Evolutionary conservation across 2,888 invertebrate genomes (phyloP).

Genomic region (Abscondita cerata): DNA sequence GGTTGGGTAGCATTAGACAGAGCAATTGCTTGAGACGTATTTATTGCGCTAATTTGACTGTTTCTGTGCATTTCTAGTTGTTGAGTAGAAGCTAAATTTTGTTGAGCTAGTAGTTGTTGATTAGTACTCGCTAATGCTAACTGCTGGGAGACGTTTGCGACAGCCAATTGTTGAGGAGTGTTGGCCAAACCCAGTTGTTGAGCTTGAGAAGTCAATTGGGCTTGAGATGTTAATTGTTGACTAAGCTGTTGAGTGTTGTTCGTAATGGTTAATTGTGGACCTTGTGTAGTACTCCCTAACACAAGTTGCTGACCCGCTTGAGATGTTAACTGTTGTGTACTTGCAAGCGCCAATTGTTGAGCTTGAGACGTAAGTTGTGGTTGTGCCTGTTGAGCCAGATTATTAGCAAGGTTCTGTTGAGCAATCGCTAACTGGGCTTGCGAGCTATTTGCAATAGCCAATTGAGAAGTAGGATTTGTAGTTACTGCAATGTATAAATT

Average conservation of each 20-base stretch:
- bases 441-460: constrained; percentile 55
- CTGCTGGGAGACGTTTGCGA: constrained; percentile 51
- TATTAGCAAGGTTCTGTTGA: constrained; percentile 55
- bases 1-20: constrained; percentile 68
- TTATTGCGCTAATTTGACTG: constrained; percentile 57
- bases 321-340: constrained; percentile 50
- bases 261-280: constrained; percentile 54
- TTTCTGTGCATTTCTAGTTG: constrained; percentile 53
- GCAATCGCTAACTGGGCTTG: constrained; percentile 57
- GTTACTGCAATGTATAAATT: constrained; percentile 48
- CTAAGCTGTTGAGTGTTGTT: constrained; percentile 55
- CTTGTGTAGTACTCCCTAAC: constrained; percentile 47
- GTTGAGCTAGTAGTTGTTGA: constrained; percentile 52
- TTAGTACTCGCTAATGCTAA: constrained; percentile 49
- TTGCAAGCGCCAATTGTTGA: constrained; percentile 53
- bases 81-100: constrained; percentile 50
- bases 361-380: constrained; percentile 51
- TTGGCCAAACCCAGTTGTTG: constrained; percentile 47
- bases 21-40: constrained; percentile 62
- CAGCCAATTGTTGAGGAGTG: constrained; percentile 50
- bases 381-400: constrained; percentile 51
- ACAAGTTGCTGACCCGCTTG: constrained; percentile 49
- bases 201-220: constrained; percentile 50
- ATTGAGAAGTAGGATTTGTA: constrained; percentile 55
- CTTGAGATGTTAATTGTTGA: constrained; percentile 56